A percentile compares a stretch with the other conserved stretches of the same genome.
These are phyloP conservation scores for Dusona sp. DNA, from an alignment of 2,888 invertebrate species.

Conservation along the genomic window DNA sequence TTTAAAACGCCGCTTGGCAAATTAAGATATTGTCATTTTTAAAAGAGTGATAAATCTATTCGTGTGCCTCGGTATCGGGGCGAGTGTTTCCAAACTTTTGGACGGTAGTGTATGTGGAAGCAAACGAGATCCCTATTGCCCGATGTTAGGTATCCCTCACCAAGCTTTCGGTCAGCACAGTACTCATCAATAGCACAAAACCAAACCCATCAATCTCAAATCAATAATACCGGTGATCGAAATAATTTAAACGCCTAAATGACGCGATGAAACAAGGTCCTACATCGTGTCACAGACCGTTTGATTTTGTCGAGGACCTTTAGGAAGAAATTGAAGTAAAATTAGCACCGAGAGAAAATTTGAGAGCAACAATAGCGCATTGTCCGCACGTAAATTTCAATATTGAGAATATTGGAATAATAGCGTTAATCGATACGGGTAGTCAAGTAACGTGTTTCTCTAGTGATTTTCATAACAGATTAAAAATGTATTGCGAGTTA, in stretches of 20 bases:
- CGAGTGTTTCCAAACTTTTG: no score
- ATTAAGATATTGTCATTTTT: no score
- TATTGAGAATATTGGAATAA: no score
- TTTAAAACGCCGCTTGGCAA: no score
- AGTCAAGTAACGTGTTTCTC: not conserved
- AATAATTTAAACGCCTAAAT: not conserved
- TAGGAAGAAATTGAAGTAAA: no score
- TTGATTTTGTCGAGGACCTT: not conserved
- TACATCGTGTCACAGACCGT: not conserved
- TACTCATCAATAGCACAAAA: not conserved
- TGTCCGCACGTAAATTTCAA: no score
- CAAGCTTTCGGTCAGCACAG: not conserved
- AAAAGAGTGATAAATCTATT: no score
- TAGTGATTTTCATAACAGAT: not conserved
- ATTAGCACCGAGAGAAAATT: no score
- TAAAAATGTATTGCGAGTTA: not conserved
- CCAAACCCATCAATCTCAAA: not conserved
- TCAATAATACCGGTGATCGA: not conserved
- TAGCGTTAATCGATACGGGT: no score
- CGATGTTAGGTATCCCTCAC: not conserved
- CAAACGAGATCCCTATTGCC: not conserved
- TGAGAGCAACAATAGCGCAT: no score
- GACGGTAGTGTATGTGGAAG: not conserved
- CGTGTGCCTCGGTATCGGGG: no score
- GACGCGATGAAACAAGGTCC: not conserved